These are phyloP conservation scores for Harpagoxenus sublaevis DNA, from an alignment of 2,888 invertebrate species.

Conservation along the genomic window DNA sequence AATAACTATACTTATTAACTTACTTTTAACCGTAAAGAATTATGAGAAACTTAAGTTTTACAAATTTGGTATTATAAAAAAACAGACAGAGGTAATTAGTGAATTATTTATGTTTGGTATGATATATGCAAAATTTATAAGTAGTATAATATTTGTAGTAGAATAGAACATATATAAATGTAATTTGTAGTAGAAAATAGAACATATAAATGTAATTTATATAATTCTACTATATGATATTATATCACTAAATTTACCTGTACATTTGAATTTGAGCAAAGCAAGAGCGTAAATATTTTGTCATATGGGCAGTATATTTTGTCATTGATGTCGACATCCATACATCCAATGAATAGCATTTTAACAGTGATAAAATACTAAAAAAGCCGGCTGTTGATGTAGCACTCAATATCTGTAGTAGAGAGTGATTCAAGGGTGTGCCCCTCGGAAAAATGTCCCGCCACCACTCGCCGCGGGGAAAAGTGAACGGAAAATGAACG, in stretches of 20 bases:
- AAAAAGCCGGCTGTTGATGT: conserved; percentile 8
- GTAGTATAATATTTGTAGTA: not conserved
- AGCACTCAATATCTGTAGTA: conserved; percentile 8
- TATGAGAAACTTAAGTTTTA: not conserved
- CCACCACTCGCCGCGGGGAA: conserved; percentile 5
- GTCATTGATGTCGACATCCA: not conserved
- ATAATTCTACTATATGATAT: not conserved
- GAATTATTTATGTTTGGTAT: not conserved
- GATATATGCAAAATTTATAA: not conserved
- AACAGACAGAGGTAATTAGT: not conserved
- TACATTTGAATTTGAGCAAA: conserved; percentile 22
- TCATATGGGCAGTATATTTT: too few relatives aligned
- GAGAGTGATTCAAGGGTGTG: conserved; percentile 3
- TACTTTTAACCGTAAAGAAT: not conserved
- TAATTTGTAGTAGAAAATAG: not conserved
- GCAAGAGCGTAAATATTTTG: not conserved
- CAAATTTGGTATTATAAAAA: not conserved
- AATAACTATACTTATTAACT: not conserved
- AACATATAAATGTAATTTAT: too few relatives aligned
- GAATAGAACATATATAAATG: not conserved
- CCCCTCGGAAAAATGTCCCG: conserved; percentile 7
- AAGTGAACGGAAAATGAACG: conserved; percentile 27
- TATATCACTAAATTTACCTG: not conserved
- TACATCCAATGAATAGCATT: conserved; percentile 4
- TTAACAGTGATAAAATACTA: conserved; percentile 30